These are phyloP conservation scores for Xylocampa areola DNA, from an alignment of 2,888 invertebrate genomes.

Conservation along the genomic window DNA sequence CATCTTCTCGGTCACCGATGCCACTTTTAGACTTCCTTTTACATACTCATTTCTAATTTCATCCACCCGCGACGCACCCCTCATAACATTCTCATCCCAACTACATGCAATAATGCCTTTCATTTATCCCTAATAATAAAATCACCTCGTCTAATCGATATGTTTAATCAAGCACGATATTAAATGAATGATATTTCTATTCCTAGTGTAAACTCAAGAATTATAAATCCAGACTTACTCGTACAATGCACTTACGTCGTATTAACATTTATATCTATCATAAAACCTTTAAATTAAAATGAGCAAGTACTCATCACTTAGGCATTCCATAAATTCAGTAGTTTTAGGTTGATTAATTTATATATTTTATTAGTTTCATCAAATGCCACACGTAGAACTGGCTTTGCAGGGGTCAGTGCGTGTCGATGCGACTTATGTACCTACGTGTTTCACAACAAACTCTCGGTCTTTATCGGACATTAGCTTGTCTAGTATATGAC, in stretches of 20 bases:
- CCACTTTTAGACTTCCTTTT: too few relatives aligned
- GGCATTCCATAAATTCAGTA: slow-evolving; percentile 49
- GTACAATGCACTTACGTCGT: background rate
- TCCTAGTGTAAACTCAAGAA: background rate
- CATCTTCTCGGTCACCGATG: too few relatives aligned
- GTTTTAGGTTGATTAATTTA: slow-evolving; percentile 47
- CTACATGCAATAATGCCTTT: too few relatives aligned
- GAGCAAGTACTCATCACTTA: slow-evolving; percentile 25
- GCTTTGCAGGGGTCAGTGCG: slow-evolving; percentile 74
- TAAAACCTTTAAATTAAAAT: slow-evolving; percentile 15
- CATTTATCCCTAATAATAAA: too few relatives aligned
- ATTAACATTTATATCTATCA: slow-evolving; percentile 39
- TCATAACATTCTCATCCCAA: too few relatives aligned
- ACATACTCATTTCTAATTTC: too few relatives aligned
- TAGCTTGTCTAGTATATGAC: slow-evolving; percentile 56
- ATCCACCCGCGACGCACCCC: too few relatives aligned
- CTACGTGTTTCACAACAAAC: slow-evolving; percentile 70
- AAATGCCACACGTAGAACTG: slow-evolving; percentile 81
- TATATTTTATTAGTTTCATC: slow-evolving; percentile 71
- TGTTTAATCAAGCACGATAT: background rate
- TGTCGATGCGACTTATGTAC: slow-evolving; percentile 54
- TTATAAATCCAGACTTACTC: slow-evolving; percentile 2
- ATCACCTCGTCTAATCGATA: too few relatives aligned
- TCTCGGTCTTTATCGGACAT: slow-evolving; percentile 63
- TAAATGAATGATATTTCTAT: background rate